A percentile compares a stretch with the other conserved stretches of the same genome.
Evolutionary conservation across 2,888 invertebrate species (phyloP).

Genomic region (Matsumyia berberina): DNA sequence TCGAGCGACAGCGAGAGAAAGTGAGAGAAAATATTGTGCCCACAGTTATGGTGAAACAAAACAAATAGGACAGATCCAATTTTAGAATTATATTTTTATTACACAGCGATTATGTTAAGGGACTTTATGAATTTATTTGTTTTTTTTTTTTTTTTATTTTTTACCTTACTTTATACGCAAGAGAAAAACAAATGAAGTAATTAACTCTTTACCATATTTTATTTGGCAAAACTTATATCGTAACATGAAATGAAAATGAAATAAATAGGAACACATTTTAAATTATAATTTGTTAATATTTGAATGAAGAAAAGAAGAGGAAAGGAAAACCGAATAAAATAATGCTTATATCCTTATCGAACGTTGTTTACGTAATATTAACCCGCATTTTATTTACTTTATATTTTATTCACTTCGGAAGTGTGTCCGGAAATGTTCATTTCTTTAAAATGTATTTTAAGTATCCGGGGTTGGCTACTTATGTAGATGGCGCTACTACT

Average conservation of each 20-base stretch:
- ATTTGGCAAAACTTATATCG: constrained; percentile 58
- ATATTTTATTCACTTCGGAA: background rate
- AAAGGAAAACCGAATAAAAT: constrained; percentile 75
- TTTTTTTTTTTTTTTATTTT: constrained; percentile 57
- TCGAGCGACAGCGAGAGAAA: constrained; percentile 60
- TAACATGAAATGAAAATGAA: constrained; percentile 42
- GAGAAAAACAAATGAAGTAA: constrained; percentile 27
- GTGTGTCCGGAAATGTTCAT: too few species aligned
- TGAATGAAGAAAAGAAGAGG: constrained; percentile 70
- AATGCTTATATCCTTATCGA: constrained; percentile 75
- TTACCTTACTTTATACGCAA: constrained; percentile 48
- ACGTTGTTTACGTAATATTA: constrained; percentile 48
- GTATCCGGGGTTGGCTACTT: too few species aligned
- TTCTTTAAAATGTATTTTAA: too few species aligned
- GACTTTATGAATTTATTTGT: constrained; percentile 69
- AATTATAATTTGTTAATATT: constrained; percentile 68
- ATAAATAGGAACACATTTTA: constrained; percentile 49
- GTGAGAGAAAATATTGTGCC: constrained; percentile 52
- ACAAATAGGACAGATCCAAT: constrained; percentile 51
- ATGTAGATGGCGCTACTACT: too few species aligned
- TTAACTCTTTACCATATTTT: constrained; percentile 62
- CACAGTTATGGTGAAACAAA: constrained; percentile 62
- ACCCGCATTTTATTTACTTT: constrained; percentile 2
- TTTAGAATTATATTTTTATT: constrained; percentile 71
- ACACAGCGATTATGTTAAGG: constrained; percentile 67